Base-by-base conservation (phyloP, 2,113 vertebrate genomes). In the Aspidoscelis tigris region DNA sequence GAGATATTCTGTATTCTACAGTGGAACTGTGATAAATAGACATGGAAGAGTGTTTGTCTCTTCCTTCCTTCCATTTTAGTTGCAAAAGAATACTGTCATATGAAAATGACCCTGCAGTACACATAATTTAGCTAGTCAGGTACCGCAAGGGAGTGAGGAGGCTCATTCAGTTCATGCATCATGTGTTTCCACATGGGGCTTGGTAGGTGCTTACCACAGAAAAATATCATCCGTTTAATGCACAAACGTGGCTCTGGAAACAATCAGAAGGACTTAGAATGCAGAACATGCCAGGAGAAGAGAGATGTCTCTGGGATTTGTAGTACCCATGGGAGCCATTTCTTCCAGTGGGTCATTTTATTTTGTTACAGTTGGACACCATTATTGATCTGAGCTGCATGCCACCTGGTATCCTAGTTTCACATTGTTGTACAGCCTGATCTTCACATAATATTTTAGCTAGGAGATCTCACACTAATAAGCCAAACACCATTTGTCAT, bases 281-380 rank as follows among this genome's bases (percentile, higher is more conserved):
- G 94, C 72, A 81, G 92, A 89, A 92, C 90, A 81, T 94, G 91
- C 93, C 92, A 88, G 91, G 90, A 92, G 93, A 89, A 92, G 88
- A 92, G 78, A 85, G 88, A 89, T 87, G 92, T 87, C 83, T 68
- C 77, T 78, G 86, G 93, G 94, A 96, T 95, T 95, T 94, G 95
- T 93, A 90, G 87, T 91, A 87, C 95, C 94, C 90, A 0, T 14
- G 91, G 94, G 96, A 96, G 91, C 88, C 87, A 87, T 96, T 96
- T 94, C 87, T 92, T 93, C 92, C 94, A 93, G 91, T 90, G 87
- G 93, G 91, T 91, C 95, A 96, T 96, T 96, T 96, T 95, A 95
- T 96, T 96, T 96, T 94, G 86, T 92, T 95, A 93, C 95, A 95
- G 94, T 95, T 96, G 94, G 93, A 94, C 89, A 89, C 92, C 79